A percentile compares a stretch with the other conserved stretches of the same genome.
These are phyloP conservation scores for Netelia inedita DNA, from an alignment of 2,888 invertebrate species.

Conservation along the genomic window DNA sequence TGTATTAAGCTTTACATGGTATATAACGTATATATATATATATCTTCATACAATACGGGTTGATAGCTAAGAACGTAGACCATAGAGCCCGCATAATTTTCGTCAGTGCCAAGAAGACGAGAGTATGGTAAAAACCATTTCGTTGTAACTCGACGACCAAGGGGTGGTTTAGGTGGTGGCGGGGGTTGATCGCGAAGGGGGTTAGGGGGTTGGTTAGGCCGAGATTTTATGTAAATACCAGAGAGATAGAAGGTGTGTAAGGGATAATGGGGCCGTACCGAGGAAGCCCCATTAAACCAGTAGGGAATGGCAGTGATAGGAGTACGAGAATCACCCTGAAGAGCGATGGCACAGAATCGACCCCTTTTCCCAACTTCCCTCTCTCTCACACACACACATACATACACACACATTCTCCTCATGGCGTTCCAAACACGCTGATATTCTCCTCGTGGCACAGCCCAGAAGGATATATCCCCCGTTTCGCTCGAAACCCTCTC, in stretches of 20 bases:
- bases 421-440: not conserved
- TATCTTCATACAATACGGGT: too few species aligned
- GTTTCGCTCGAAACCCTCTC: slow-evolving; percentile 67
- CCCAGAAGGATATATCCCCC: slow-evolving; percentile 28
- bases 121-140: slow-evolving; percentile 77
- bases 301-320: slow-evolving; percentile 42
- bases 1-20: not conserved
- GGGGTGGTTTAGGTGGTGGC: not conserved
- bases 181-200: not conserved
- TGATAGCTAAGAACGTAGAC: too few species aligned
- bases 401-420: not conserved
- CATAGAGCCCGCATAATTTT: slow-evolving; percentile 8
- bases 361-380: not conserved
- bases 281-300: slow-evolving; percentile 74
- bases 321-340: slow-evolving; percentile 46
- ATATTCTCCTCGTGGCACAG: slow-evolving; percentile 15
- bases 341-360: slow-evolving; percentile 41
- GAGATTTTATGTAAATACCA: slow-evolving; percentile 79
- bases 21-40: too few species aligned
- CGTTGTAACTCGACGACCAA: slow-evolving; percentile 68
- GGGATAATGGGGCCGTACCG: slow-evolving; percentile 75
- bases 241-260: slow-evolving; percentile 74
- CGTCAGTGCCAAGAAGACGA: slow-evolving; percentile 68
- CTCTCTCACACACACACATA: too few species aligned
- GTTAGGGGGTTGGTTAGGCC: slow-evolving; percentile 71